These are phyloP conservation scores for Scortum barcoo DNA, from an alignment of 2,113 vertebrate genomes.

Conservation along the genomic window DNA sequence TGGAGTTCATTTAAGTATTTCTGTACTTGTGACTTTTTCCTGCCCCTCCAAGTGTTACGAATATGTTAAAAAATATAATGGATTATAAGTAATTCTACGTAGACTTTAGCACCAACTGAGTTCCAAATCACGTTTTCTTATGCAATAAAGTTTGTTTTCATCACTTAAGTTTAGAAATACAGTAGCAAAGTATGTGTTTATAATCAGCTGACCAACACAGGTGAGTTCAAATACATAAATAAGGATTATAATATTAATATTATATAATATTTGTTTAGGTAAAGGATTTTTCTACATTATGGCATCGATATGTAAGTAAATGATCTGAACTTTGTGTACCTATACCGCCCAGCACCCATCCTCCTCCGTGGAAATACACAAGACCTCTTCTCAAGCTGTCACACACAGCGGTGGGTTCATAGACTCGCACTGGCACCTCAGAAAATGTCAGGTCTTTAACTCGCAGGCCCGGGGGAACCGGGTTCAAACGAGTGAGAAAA, in stretches of 20 bases:
- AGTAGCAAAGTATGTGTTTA: not conserved
- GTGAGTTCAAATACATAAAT: not conserved
- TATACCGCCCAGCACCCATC: conserved; percentile 84
- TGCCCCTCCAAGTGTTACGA: no score
- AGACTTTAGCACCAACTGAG: not conserved
- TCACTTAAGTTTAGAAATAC: not conserved
- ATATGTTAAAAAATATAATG: no score
- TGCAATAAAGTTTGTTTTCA: not conserved
- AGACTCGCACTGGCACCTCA: conserved; percentile 86
- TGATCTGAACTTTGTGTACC: conserved; percentile 75
- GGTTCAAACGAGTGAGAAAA: conserved; percentile 32
- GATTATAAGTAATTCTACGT: no score
- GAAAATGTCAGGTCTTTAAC: conserved; percentile 85
- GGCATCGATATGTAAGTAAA: not conserved
- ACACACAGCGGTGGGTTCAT: conserved; percentile 80
- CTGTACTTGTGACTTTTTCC: not conserved
- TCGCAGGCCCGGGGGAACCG: conserved; percentile 71
- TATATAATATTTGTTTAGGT: no score
- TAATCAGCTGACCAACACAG: not conserved
- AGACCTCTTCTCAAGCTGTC: conserved; percentile 81
- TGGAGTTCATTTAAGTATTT: not conserved
- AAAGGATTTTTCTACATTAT: not conserved
- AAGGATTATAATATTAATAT: no score
- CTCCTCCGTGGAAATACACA: conserved; percentile 90
- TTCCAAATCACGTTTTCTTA: not conserved